Base-by-base conservation (phyloP, 2,113 vertebrate genomes). In the Heloderma charlesbogerti region DNA sequence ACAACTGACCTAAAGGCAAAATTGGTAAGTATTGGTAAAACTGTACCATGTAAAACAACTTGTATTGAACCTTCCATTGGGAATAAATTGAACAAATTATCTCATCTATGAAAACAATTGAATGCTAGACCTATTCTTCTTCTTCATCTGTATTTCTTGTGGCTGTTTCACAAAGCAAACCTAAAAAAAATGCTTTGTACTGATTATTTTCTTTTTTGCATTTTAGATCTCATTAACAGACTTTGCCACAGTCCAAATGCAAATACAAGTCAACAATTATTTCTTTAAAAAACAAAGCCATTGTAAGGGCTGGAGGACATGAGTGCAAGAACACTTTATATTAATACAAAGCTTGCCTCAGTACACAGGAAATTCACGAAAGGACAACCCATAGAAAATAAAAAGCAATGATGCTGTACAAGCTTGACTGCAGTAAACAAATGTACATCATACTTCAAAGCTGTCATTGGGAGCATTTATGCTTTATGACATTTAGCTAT, bases 401-500 rank as follows among this genome's bases (percentile, higher is more conserved):
- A 67, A 57, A 77, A 83, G 85, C 40, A 60, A 79, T 4, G 20
- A n/a, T 0, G 0, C 81, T 66, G 6, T 0, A 0, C 8, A 83
- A 88, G 74, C 79, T 72, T 4, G 40, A 0, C 63, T 10, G 72
- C 31, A 94, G 92, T 22, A 87, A 18, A 93, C 43, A 92, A 89
- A 25, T 0, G 0, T 54, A 87, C 87, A 92, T 1, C 6, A 0
- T 0, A 63, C 48, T 90, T 92, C 74, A 82, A 93, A 90, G 89
- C 91, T 89, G 48, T 88, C 87, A 74, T 90, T 92, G 87, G 48
- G 87, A 95, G 89, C 88, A 25, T 51, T 93, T 86, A 86, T 0
- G 5, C 88, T 93, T 90, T 80, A 84, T 95, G 95, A 90, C 94
- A 93, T 84, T 71, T 45, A 29, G 16, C 29, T 54, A 29, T 77